A percentile compares a stretch with the other conserved stretches of the same genome.
These are phyloP conservation scores for Amitus sp. DNA, from an alignment of 2,888 invertebrate species.

Conservation along the genomic window DNA sequence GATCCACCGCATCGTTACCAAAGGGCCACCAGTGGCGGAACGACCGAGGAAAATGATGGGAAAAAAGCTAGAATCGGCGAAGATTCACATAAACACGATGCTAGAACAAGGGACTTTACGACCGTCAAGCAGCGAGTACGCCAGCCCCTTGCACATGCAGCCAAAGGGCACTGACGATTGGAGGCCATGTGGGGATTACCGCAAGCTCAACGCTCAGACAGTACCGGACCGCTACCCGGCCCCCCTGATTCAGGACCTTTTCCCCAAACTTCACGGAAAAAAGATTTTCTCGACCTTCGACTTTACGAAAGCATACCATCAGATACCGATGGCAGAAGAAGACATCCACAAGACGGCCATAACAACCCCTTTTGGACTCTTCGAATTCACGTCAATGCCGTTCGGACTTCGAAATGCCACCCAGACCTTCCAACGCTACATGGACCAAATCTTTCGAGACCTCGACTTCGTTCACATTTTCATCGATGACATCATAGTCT, in stretches of 20 bases:
- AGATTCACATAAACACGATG: conserved; percentile 47
- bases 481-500: conserved; percentile 22
- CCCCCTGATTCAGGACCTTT: conserved; percentile 22
- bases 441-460: conserved; percentile 10
- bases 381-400: conserved; percentile 6
- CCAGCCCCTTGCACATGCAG: conserved; percentile 30
- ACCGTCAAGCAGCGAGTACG: conserved; percentile 46
- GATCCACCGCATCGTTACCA: conserved; percentile 40
- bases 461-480: conserved; percentile 15
- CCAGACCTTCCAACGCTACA: conserved; percentile 18
- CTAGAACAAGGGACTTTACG: conserved; percentile 46
- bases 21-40: conserved; percentile 51
- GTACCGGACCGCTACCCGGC: conserved; percentile 24
- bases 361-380: conserved; percentile 15
- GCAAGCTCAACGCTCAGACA: conserved; percentile 15
- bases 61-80: conserved; percentile 46
- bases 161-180: conserved; percentile 36
- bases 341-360: conserved; percentile 28
- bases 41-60: conserved; percentile 48
- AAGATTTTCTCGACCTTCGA: conserved; percentile 17
- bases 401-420: conserved; percentile 28
- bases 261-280: conserved; percentile 10
- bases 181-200: conserved; percentile 31
- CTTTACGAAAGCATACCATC: conserved; percentile 19
- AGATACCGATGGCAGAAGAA: conserved; percentile 24